These are phyloP conservation scores for Drosophila burlai DNA, from an alignment of 1,140 invertebrate species.

Conservation along the genomic window DNA sequence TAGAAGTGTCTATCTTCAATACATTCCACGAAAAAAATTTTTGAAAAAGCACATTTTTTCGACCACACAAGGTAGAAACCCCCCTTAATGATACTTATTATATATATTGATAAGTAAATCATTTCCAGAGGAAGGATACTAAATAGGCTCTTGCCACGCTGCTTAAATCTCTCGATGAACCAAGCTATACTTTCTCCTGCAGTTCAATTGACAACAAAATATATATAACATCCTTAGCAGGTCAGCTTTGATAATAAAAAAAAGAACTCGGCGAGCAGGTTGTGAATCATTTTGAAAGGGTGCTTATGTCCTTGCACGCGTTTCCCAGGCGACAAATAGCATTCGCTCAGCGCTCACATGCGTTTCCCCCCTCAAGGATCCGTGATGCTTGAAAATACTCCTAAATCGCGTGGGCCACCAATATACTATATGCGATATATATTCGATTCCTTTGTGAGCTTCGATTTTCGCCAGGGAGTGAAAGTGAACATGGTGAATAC, in stretches of 20 bases:
- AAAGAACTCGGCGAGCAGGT: background rate
- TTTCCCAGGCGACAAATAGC: background rate
- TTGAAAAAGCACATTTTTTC: too few relatives aligned
- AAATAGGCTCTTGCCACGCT: background rate
- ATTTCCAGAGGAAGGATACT: background rate
- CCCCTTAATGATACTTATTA: too few relatives aligned
- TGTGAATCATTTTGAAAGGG: background rate
- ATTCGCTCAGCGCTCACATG: background rate
- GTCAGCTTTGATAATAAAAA: background rate
- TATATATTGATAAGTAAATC: too few relatives aligned
- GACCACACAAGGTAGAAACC: too few relatives aligned
- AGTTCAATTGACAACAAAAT: background rate
- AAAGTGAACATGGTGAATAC: conserved; percentile 20
- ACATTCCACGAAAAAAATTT: too few relatives aligned
- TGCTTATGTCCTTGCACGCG: conserved; percentile 3
- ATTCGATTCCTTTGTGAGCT: conserved; percentile 18
- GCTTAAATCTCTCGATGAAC: background rate
- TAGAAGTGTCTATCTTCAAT: too few relatives aligned
- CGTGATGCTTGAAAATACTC: conserved; percentile 28
- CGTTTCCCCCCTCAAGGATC: background rate
- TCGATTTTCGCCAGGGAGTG: conserved; percentile 22
- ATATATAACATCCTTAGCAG: conserved; percentile 3
- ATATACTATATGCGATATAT: background rate
- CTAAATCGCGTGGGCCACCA: conserved; percentile 23
- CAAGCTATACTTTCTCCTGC: background rate